Evolutionary conservation across 2,888 invertebrate genomes (phyloP), one percentile per base, ranked within the genome.

Genomic region (Trilocha varians): DNA sequence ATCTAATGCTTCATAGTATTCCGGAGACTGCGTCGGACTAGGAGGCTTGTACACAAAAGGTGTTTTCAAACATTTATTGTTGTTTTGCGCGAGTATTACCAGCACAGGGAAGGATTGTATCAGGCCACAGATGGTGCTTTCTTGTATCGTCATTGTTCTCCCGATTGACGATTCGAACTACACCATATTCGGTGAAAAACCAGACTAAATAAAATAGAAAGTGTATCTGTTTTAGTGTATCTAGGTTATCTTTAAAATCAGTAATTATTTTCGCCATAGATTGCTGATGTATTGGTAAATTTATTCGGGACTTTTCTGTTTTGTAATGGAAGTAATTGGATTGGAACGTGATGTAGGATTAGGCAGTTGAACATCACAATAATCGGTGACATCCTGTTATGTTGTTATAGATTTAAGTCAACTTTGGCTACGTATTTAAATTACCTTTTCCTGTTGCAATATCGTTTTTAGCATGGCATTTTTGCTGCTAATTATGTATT

Each of bases 1-100:
- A 32, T 83, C 80, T n/a, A 82, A 56, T 0, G 83, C 83, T 35
- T 77, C 76, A 39, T 83, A 84, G 32, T 80, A 84, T 32, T 83
- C 83, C 0, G 85, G 82, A 0, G 83, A 64, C 6, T 70, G 78
- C 0, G 84, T 83, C 0, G 85, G 78, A 0, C 50, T 57, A 0
- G 85, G 85, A 0, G 82, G 85, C 32, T 78, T 76, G 42, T 85
- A 85, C 0, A 78, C 44, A 1, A 85, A 57, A 0, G 75, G 83
- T 0, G 84, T 84, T 41, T 76, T 68, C 0, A 83, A 32, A 46
- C 85, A 85, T 51, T 55, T 69, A 3, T 74, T 67, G 9, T 65
- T 55, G 13, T 80, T 83, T 41, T 85, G 85, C 0, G 82, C 83
- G 3, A 85, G 41, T 4, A 85, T 85, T 6, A 85, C 38, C 0